A percentile compares a stretch with the other conserved stretches of the same genome.
phyloP scores from a whole-genome alignment of 2,113 vertebrate species.

The Pluvianellus socialis region DNA sequence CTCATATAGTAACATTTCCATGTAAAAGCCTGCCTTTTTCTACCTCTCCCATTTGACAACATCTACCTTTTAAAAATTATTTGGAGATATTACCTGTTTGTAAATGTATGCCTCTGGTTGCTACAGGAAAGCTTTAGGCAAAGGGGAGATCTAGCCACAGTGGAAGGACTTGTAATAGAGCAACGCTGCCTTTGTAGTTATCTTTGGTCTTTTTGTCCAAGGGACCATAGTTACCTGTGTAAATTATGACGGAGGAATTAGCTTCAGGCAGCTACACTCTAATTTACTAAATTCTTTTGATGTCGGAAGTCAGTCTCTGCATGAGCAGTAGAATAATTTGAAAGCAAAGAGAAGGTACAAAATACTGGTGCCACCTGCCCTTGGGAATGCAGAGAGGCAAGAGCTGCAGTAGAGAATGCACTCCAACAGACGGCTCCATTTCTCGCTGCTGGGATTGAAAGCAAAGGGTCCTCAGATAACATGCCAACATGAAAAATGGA shows the following conservation, averaged over 20 bases:
- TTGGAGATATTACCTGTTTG: background rate
- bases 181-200: background rate
- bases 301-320: background rate
- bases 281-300: slow-evolving; percentile 25
- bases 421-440: background rate
- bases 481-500: background rate
- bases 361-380: background rate
- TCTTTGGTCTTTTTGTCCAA: background rate
- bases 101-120: background rate
- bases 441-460: background rate
- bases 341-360: background rate
- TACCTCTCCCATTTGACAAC: background rate
- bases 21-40: background rate
- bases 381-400: background rate
- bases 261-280: background rate
- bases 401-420: background rate
- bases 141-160: background rate
- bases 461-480: background rate
- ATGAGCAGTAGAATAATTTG: background rate
- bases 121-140: background rate
- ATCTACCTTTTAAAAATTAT: background rate
- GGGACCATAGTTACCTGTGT: background rate
- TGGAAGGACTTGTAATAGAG: background rate
- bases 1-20: background rate
- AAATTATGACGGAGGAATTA: background rate